A percentile compares a stretch with the other conserved stretches of the same genome.
Evolutionary conservation across 2,113 vertebrate genomes (phyloP).

Genomic region (Athene noctua): DNA sequence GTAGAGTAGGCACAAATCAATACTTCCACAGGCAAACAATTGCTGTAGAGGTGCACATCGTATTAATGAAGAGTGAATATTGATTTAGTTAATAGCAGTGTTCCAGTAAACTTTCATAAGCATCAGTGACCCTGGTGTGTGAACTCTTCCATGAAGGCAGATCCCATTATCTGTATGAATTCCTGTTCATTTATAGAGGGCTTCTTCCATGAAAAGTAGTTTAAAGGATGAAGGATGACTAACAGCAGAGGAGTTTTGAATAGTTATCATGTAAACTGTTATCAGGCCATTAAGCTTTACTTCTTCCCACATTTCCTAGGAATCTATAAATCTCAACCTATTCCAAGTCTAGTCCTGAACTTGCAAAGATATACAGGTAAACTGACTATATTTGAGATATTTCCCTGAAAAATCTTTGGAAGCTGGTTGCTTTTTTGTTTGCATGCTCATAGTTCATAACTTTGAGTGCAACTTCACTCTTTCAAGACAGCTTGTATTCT

Average conservation of each 20-base stretch:
- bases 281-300: not conserved
- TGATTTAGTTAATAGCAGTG: conserved; percentile 28
- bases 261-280: not conserved
- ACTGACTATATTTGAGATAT: not conserved
- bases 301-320: not conserved
- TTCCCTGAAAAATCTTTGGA: not conserved
- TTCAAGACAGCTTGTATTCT: conserved; percentile 9
- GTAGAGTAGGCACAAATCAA: not conserved
- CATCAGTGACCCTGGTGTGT: not conserved
- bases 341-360: not conserved
- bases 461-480: not conserved
- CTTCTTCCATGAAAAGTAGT: not conserved
- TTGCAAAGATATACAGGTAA: not conserved
- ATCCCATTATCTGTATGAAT: not conserved
- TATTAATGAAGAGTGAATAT: conserved; percentile 34
- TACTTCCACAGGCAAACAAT: conserved; percentile 1
- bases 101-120: conserved; percentile 14
- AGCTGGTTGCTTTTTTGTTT: not conserved
- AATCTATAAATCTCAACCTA: not conserved
- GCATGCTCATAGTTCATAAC: not conserved
- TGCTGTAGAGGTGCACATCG: not conserved
- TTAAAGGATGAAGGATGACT: not conserved
- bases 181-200: not conserved
- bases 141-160: not conserved
- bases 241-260: not conserved